phyloP scores from a whole-genome alignment of 1,140 invertebrate genomes.

The Oscheius sp. region DNA sequence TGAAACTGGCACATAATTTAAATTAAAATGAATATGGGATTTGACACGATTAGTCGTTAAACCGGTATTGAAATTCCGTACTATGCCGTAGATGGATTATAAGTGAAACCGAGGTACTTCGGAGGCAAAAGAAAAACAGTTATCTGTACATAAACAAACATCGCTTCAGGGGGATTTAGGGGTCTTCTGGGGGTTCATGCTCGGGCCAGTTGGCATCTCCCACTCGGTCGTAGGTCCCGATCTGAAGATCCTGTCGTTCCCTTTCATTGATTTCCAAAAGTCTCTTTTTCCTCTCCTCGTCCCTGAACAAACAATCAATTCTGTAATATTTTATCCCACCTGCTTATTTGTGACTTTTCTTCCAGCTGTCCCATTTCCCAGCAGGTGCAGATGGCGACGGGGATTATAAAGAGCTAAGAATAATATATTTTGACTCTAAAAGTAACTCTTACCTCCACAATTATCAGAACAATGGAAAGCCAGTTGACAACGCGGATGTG shows the following conservation, averaged over 20 bases:
- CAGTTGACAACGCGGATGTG: constrained; percentile 46
- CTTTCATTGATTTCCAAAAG: background rate
- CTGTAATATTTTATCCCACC: background rate
- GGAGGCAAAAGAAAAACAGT: too few species aligned
- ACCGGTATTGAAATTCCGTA: too few species aligned
- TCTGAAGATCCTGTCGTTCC: background rate
- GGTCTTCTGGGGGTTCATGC: background rate
- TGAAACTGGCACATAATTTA: too few species aligned
- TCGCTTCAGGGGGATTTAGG: too few species aligned
- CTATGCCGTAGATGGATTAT: too few species aligned
- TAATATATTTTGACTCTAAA: background rate
- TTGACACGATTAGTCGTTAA: too few species aligned
- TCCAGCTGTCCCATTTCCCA: background rate
- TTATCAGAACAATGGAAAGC: constrained; percentile 43
- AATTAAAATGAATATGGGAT: too few species aligned
- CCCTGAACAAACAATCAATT: background rate
- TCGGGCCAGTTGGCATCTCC: background rate
- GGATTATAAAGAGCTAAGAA: background rate
- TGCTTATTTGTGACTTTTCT: background rate
- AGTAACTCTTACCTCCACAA: constrained; percentile 50
- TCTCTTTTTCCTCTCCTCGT: background rate
- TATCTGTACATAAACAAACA: too few species aligned
- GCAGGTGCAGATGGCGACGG: background rate
- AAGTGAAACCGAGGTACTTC: too few species aligned
- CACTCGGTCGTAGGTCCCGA: background rate